Base-by-base conservation (phyloP, 2,888 invertebrate genomes). In the Scrobipalpa costella region DNA sequence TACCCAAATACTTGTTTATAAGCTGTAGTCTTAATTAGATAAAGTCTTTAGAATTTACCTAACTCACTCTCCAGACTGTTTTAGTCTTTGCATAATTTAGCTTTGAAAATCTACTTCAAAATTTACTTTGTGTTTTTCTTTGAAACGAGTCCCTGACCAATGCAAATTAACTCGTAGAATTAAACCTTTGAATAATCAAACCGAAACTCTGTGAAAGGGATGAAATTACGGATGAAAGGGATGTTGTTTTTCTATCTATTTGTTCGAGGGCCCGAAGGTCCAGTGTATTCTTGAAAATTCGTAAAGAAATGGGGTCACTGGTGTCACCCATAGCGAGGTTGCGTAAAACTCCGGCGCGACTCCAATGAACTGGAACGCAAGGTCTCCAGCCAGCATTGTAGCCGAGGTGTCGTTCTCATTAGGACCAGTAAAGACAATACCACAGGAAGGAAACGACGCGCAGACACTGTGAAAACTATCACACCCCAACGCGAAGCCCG, bases 291-390 rank as follows among this genome's bases (percentile, higher is more conserved):
- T 72, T 73, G 71, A 74, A 76, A 78, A 75, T 73, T 60, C 67
- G 67, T 74, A 73, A 72, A 78, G 79, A 86, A 87, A 88, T 84
- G 55, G 55, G 55, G 55, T 55, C 55, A 55, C 55, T n/a, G 83
- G 83, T 82, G 83, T 84, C 84, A 83, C 83, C 80, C 77, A 85
- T 79, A 81, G 79, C 76, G 72, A 60, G 69, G 73, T 90, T 91
- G 86, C 89, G 89, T 79, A 88, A 90, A 44, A 15, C 44, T 55
- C 64, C 67, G 77, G 73, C 80, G 79, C 79, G 83, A 69, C 79
- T 77, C 81, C 90, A 90, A 79, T 89, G 85, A 84, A 90, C 85
- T 88, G 90, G 89, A 90, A 90, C 88, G 86, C 91, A 90, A 90
- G 91, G 91, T 90, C 91, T 88, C 80, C 78, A 84, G 79, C 80